Percentiles rank a stretch among this genome's conserved stretches.
These are phyloP conservation scores for Crotalus tigris DNA, from an alignment of 2,113 vertebrate genomes.

Conservation along the genomic window DNA sequence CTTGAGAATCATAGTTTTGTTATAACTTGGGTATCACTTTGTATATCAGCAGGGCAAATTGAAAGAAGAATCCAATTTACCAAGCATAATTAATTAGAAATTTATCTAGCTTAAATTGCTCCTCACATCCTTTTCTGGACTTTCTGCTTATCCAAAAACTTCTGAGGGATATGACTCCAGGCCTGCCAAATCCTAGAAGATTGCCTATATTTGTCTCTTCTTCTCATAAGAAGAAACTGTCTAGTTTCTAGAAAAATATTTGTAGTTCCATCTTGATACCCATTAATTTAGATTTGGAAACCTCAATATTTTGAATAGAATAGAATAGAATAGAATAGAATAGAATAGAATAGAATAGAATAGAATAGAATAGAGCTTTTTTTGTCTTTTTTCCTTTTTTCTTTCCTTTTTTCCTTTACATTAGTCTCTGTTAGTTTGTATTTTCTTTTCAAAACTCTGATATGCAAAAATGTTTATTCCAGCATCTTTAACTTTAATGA, in stretches of 20 bases:
- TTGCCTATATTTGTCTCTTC: not conserved
- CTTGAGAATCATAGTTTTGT: not conserved
- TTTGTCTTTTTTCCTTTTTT: not conserved
- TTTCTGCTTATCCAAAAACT: not conserved
- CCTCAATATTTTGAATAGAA: not conserved
- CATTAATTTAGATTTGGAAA: not conserved
- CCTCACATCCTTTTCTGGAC: not conserved
- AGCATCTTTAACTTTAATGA: not conserved
- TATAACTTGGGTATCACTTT: not conserved
- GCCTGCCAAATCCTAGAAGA: not conserved
- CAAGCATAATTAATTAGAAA: not conserved
- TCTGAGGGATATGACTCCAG: not conserved
- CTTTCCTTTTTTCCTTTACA: not conserved
- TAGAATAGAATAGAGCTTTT: too few relatives aligned
- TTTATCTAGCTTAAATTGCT: not conserved
- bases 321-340: too few relatives aligned
- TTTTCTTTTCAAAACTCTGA: not conserved
- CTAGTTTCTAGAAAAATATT: not conserved
- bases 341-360: too few relatives aligned
- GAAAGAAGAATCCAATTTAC: not conserved
- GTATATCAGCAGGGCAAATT: not conserved
- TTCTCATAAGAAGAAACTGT: not conserved
- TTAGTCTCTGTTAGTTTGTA: not conserved
- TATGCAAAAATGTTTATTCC: not conserved
- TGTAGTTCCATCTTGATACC: not conserved